These are phyloP conservation scores for Sarcophaga carnaria DNA, from an alignment of 2,888 invertebrate species.

Conservation along the genomic window DNA sequence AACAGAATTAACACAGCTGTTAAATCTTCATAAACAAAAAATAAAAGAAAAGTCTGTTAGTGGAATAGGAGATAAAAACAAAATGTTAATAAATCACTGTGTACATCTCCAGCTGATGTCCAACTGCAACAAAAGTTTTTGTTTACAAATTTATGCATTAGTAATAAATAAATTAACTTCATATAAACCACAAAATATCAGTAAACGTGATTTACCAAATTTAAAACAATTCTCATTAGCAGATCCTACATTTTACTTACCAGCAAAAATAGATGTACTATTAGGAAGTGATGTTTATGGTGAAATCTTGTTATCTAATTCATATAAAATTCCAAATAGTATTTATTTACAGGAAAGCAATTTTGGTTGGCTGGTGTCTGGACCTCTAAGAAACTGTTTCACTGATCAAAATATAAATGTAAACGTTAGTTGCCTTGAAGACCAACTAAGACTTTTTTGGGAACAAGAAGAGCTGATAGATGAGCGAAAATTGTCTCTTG, in stretches of 20 bases:
- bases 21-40: neutral
- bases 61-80: conserved; percentile 46
- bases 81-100: conserved; percentile 12
- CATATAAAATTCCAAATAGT: conserved; percentile 38
- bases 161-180: conserved; percentile 19
- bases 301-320: conserved; percentile 30
- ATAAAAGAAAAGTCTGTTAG: neutral
- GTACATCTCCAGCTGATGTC: conserved; percentile 31
- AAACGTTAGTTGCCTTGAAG: conserved; percentile 34
- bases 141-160: conserved; percentile 14
- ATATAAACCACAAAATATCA: conserved; percentile 24
- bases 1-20: conserved; percentile 5
- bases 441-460: conserved; percentile 31
- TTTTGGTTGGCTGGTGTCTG: conserved; percentile 51
- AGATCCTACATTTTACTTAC: conserved; percentile 30
- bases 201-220: conserved; percentile 9
- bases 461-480: conserved; percentile 37
- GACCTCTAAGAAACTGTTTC: neutral
- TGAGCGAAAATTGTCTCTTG: conserved; percentile 16
- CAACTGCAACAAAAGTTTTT: conserved; percentile 7
- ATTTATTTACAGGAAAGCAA: conserved; percentile 46
- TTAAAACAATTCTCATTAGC: conserved; percentile 30
- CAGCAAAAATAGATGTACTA: conserved; percentile 41
- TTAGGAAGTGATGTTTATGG: conserved; percentile 46
- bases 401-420: neutral